Evolutionary conservation across 2,888 invertebrate genomes (phyloP), one percentile per base, ranked within the genome.

Genomic region (Epinotia bilunana): DNA sequence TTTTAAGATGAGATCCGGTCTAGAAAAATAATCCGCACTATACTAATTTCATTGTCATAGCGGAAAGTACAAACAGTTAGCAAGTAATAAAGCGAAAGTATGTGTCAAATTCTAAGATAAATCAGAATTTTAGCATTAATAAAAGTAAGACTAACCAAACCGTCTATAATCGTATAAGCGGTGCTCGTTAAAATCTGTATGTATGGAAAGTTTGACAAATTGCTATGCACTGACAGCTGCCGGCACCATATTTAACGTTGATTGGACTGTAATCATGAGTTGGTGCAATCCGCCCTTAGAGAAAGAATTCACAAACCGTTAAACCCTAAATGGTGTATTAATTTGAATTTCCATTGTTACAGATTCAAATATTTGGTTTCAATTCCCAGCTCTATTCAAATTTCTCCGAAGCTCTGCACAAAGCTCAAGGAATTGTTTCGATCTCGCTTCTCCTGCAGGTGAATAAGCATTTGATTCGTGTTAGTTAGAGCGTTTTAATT

Each of bases 331-430:
- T 53, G 16, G 16, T 5, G 53, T 64, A 64, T 49, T 39, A 18
- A 71, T 39, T 49, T 16, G 53, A 78, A 68, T 78, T 78, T 80
- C 77, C 80, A 85, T 93, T 93, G 88, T 96, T 96, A 80, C 96
- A 99, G 99, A 97, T 99, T 88, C 99, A 99, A 95, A 97, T 99
- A 95, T 98, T 99, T 93, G 99, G 99, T 84, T 99, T 98, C 95
- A 99, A 99, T 95, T 98, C 98, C 77, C 99, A 99, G 93, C 96
- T 99, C 82, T 99, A 99, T 95, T 96, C 97, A 86, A 99, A 99
- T 95, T 98, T 98, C 94, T 97, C 98, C 74, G 98, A 99, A 91
- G 99, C 99, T 79, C 95, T 98, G 84, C 97, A 97, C 88, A 97
- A 98, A 89, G 98, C 99, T 78, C 98, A 99, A 91, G 99, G 99